Base-by-base conservation (phyloP, 2,888 invertebrate genomes). In the Candidula unifasciata region DNA sequence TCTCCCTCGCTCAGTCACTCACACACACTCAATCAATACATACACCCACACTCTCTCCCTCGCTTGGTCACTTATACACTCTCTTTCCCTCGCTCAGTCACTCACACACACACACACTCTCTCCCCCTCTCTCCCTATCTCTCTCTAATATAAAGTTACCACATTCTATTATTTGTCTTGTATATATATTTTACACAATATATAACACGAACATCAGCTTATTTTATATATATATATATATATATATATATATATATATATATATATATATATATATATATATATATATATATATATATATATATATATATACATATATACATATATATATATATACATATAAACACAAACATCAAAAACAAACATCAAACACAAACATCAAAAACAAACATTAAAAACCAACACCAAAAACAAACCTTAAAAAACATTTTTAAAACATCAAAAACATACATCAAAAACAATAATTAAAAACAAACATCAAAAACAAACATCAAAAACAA, bases 281-380 rank as follows among this genome's bases (percentile, higher is more conserved):
- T 60, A 64, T 60, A 35, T 78, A 64, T 64, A 68, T 30, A 68
- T 68, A 5, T 68, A 68, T 30, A 68, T 6, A 30, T 30, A 68
- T 68, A 68, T 68, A 68, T 68, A 27, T 68, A 68, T 30, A 68
- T 30, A 68, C 18, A 68, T 27, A 68, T 68, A 68, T 68, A 68
- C 18, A 68, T 30, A 68, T 30, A 68, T 30, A 68, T 68, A 68
- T 30, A 30, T 68, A 68, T 30, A 68, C 18, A 68, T 30, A 68
- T 27, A 68, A 3, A 21, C 24, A 6, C 18, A 5, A 18, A 10
- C 5, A 6, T 64, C 5, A 5, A 64, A n/a, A 64, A 64, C 6
- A n/a, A 10, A 64, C n/a, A 64, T 6, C 18, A 64, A 24, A 21
- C 18, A 21, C 5, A 24, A 5, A 64, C n/a, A 64, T 24, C 16